phyloP scores from a whole-genome alignment of 2,113 vertebrate genomes.

The Triplophysa rosa region DNA sequence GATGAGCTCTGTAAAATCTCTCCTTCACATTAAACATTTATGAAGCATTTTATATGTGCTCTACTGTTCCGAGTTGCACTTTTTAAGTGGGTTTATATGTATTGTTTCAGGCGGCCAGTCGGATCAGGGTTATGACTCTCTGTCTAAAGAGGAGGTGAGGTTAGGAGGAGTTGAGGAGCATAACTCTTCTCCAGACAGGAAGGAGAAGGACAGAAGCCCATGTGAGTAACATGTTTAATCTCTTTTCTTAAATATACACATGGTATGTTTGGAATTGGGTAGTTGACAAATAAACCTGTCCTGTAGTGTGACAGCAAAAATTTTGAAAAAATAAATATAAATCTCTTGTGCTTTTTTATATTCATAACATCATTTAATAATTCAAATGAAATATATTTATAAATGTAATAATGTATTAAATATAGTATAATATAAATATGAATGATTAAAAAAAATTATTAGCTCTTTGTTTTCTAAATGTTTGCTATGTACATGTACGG shows the following conservation, averaged over 20 bases:
- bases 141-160: constrained; percentile 88
- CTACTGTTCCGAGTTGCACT: neutral
- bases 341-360: too few species aligned
- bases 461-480: too few species aligned
- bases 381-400: too few species aligned
- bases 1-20: neutral
- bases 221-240: constrained; percentile 73
- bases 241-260: constrained; percentile 34
- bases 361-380: too few species aligned
- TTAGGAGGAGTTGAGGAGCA: constrained; percentile 74
- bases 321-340: too few species aligned
- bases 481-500: too few species aligned
- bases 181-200: constrained; percentile 74
- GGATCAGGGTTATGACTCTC: constrained; percentile 86
- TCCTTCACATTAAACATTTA: neutral
- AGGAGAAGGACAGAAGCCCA: constrained; percentile 79
- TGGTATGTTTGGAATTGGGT: too few species aligned
- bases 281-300: too few species aligned
- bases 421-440: too few species aligned
- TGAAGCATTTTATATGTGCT: neutral
- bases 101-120: constrained; percentile 82
- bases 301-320: too few species aligned
- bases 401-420: too few species aligned
- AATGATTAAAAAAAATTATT: too few species aligned
- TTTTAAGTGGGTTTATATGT: constrained; percentile 10